Base-by-base conservation (phyloP, 2,888 invertebrate genomes). In the Trilocha varians region DNA sequence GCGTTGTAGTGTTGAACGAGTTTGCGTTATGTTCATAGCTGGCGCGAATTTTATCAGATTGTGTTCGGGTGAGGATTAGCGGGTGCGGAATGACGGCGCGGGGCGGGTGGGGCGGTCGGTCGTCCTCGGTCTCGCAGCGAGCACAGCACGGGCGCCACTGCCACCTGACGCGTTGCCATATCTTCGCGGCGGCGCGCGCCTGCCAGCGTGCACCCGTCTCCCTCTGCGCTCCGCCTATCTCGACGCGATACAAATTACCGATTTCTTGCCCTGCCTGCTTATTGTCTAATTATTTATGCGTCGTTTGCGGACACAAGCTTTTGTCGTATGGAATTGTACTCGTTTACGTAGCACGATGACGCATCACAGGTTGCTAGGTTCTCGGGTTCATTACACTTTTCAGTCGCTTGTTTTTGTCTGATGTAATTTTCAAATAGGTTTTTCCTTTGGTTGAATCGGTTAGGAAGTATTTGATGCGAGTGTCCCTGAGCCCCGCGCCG, bases 41-140 rank as follows among this genome's bases (percentile, higher is more conserved):
- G 84, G 82, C 84, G 84, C 83, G 84, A 84, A 84, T 79, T 83
- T 84, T 84, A 84, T 83, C 84, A 79, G 84, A 82, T 82, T 76
- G 79, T 78, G 69, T 83, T 78, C 74, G 76, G 76, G 73, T 70
- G 78, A 77, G 80, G 80, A 83, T 79, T 77, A 78, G 77, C 75
- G 76, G 72, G 73, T 65, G 74, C 61, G 66, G 48, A 63, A 59
- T 52, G 66, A 56, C 61, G 58, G 62, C 54, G 70, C 58, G 68
- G 67, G 57, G 63, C 58, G 62, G 58, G 62, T 62, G 68, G 65
- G 66, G 68, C 62, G 65, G 66, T 62, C 73, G 70, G 65, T 70
- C 70, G 77, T 78, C 77, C 74, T 75, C 56, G 71, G 61, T n/a
- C 67, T 70, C 62, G 61, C 55, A 52, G 57, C 61, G 70, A 71